A percentile compares a stretch with the other conserved stretches of the same genome.
These are phyloP conservation scores for Gadus chalcogrammus DNA, from an alignment of 2,113 vertebrate species.

Conservation along the genomic window DNA sequence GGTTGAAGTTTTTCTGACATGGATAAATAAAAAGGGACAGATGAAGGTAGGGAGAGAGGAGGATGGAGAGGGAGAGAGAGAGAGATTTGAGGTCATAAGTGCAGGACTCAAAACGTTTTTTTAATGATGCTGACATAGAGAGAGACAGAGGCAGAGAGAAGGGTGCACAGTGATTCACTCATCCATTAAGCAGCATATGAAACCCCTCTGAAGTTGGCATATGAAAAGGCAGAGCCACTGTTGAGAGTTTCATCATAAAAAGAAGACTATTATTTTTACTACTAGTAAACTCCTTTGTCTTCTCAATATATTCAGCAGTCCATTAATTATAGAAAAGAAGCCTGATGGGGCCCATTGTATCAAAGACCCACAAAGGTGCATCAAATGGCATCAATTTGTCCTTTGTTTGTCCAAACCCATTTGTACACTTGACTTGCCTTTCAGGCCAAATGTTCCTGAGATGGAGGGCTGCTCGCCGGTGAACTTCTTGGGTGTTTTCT, in stretches of 20 bases:
- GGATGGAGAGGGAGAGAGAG: background rate
- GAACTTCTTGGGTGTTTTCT: conserved; percentile 98
- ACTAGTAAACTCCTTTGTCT: no score
- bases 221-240: conserved; percentile 41
- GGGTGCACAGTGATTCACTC: conserved; percentile 29
- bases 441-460: conserved; percentile 94
- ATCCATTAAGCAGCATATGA: conserved; percentile 42
- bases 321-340: no score
- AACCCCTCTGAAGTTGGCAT: conserved; percentile 45
- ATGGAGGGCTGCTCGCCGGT: conserved; percentile 97
- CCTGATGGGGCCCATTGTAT: no score
- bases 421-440: conserved; percentile 75
- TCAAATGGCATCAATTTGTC: background rate
- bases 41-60: conserved; percentile 6
- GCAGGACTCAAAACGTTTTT: background rate
- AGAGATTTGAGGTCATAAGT: background rate
- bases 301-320: no score
- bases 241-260: conserved; percentile 8
- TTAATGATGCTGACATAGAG: background rate
- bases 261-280: no score
- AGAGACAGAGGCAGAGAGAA: conserved; percentile 2
- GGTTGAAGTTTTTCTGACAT: conserved; percentile 5
- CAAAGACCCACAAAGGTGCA: no score
- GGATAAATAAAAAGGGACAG: conserved; percentile 13
- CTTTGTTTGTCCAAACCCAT: background rate